Conservation (phyloP, 1,140 invertebrate genomes). For the Diorhabda sublineata region DNA sequence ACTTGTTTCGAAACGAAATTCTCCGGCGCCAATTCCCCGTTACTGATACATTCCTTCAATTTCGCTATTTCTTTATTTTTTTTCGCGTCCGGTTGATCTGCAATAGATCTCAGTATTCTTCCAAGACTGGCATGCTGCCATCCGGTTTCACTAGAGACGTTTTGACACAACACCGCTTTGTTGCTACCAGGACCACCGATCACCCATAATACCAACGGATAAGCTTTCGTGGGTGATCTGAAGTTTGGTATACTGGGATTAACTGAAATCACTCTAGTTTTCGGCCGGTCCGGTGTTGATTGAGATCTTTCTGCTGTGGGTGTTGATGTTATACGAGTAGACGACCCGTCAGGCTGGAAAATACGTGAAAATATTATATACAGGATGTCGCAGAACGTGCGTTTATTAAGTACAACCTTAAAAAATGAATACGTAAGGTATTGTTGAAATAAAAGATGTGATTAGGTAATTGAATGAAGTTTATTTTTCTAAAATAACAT, state of each 20-base stretch:
- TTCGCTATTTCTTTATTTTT: conserved; percentile 54
- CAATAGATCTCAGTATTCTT: conserved; percentile 60
- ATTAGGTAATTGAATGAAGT: too few relatives aligned
- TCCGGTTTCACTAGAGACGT: conserved; percentile 60
- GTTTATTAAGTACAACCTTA: too few relatives aligned
- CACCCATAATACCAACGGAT: conserved; percentile 71
- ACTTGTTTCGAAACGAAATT: conserved; percentile 64
- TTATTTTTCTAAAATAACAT: too few relatives aligned
- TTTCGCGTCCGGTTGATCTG: conserved; percentile 54
- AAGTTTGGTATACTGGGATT: conserved; percentile 40
- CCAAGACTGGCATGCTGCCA: conserved; percentile 77
- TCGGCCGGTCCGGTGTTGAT: conserved; percentile 29
- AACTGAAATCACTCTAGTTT: conserved; percentile 42
- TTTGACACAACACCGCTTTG: conserved; percentile 67
- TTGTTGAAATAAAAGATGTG: too few relatives aligned
- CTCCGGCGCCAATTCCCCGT: conserved; percentile 77
- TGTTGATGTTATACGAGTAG: conserved; percentile 7
- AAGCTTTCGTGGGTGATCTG: conserved; percentile 40
- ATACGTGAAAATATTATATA: neutral
- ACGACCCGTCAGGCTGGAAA: conserved; percentile 22
- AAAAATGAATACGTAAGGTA: too few relatives aligned
- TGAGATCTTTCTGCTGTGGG: conserved; percentile 17
- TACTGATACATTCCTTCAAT: conserved; percentile 64
- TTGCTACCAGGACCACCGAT: conserved; percentile 75
- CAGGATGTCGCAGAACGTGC: neutral